A percentile compares a stretch with the other conserved stretches of the same genome.
Evolutionary conservation across 2,888 invertebrate species (phyloP).

Genomic region (Gryllus longicercus): DNA sequence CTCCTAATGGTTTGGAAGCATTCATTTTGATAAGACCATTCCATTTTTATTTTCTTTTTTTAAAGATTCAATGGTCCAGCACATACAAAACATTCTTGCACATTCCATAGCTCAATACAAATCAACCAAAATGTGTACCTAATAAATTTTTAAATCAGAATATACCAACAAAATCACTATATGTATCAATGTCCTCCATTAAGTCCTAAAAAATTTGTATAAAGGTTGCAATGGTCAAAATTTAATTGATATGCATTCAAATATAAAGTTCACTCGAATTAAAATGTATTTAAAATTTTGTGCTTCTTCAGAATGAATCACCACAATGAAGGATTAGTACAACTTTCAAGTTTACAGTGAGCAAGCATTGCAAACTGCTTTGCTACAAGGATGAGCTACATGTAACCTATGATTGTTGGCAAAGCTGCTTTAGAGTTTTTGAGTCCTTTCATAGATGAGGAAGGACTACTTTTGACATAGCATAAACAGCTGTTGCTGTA

Average conservation of each 20-base stretch:
- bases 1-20: constrained; percentile 20
- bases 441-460: background rate
- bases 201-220: background rate
- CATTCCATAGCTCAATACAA: background rate
- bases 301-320: background rate
- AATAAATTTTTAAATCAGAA: background rate
- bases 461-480: too few relatives aligned
- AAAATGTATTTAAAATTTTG: background rate
- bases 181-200: background rate
- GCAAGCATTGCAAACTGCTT: background rate
- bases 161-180: background rate
- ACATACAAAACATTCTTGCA: background rate
- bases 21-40: background rate
- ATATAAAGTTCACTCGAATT: background rate
- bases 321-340: background rate
- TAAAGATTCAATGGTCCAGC: background rate
- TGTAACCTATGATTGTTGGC: background rate
- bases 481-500: too few relatives aligned
- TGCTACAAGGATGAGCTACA: background rate
- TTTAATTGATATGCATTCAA: constrained; percentile 2
- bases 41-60: background rate
- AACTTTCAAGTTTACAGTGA: background rate
- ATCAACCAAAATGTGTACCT: background rate
- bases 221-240: constrained; percentile 7
- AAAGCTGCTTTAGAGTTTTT: background rate